Conservation (phyloP, 2,797 vertebrate species). For the Podarcis lilfordi region DNA sequence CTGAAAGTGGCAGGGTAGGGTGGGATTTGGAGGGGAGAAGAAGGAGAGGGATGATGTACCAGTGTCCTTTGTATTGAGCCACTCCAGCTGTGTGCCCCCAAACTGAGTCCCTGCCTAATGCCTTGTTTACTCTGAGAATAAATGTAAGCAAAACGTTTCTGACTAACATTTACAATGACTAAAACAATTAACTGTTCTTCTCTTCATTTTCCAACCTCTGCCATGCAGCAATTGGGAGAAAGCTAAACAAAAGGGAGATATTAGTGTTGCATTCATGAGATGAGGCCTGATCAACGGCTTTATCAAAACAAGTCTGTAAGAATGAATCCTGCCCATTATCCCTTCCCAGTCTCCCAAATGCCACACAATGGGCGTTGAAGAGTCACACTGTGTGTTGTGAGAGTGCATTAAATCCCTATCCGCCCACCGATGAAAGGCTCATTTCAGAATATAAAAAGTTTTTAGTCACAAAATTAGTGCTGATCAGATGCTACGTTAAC, state of each 20-base stretch:
- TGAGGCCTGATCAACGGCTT: constrained; percentile 39
- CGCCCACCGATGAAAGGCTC: not conserved
- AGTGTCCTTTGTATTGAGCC: not conserved
- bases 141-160: not conserved
- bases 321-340: not conserved
- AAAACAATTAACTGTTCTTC: constrained; percentile 39
- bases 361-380: not conserved
- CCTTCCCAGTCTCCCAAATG: not conserved
- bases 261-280: constrained; percentile 1
- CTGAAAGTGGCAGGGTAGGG: not conserved
- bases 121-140: not conserved
- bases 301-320: constrained; percentile 46
- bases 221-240: constrained; percentile 33
- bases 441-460: constrained; percentile 49
- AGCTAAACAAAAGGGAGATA: constrained; percentile 16
- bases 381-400: constrained; percentile 21
- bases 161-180: constrained; percentile 12
- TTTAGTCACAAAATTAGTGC: constrained; percentile 57
- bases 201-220: constrained; percentile 37
- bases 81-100: too few species aligned
- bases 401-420: not conserved
- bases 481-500: constrained; percentile 41
- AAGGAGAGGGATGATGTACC: not conserved
- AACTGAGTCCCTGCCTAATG: not conserved
- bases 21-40: not conserved